Conservation (phyloP, 2,888 invertebrate species). For the Bombyx huttoni region DNA sequence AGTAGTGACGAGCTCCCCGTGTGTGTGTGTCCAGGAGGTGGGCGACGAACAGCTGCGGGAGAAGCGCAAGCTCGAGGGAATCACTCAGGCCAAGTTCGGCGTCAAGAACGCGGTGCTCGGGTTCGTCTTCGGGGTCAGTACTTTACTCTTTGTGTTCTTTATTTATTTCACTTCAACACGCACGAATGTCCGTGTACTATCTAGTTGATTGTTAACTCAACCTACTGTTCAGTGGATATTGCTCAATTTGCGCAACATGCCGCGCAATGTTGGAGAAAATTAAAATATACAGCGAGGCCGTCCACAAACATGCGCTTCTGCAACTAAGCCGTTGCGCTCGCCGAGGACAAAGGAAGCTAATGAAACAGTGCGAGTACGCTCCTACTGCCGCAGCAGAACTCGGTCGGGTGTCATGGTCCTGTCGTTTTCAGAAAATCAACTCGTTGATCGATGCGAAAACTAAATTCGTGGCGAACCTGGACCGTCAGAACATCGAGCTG, state of each 20-base stretch:
- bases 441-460: conserved; percentile 86
- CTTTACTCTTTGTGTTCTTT: neutral
- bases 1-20: conserved; percentile 17
- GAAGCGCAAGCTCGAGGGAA: conserved; percentile 82
- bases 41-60: conserved; percentile 72
- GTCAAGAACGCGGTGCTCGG: conserved; percentile 86
- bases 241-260: neutral
- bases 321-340: neutral
- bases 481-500: conserved; percentile 81
- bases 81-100: conserved; percentile 76
- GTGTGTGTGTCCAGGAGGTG: conserved; percentile 51
- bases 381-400: too few species aligned
- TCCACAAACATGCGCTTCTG: neutral
- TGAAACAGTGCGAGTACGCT: neutral
- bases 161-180: too few species aligned
- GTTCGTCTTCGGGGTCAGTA: conserved; percentile 86
- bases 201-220: neutral
- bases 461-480: conserved; percentile 77
- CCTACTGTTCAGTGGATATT: neutral
- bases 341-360: neutral
- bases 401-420: conserved; percentile 3
- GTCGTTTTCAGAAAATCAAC: conserved; percentile 82
- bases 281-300: neutral
- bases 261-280: neutral
- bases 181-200: neutral